Base-by-base conservation (phyloP, 2,888 invertebrate species). In the Boloria euphrosyne region DNA sequence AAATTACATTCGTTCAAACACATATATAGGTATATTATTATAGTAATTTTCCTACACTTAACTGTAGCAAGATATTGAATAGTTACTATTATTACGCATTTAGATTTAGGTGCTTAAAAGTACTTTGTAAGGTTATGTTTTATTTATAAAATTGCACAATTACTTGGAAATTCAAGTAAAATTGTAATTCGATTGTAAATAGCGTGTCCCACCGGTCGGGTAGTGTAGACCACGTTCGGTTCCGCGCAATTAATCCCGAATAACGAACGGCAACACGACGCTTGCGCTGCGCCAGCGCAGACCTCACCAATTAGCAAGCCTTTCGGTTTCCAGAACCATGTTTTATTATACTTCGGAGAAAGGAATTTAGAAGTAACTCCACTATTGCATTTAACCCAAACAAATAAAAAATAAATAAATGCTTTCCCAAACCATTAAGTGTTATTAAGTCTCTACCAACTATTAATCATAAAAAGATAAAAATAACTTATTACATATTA, bases 181-280 rank as follows among this genome's bases (percentile, higher is more conserved):
- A 62, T 57, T 63, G 65, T 71, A 69, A 66, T 68, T 58, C 50
- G 63, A 58, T 63, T 67, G 67, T 69, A 67, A 70, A 62, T 67
- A 60, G 68, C 71, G 71, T 72, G 69, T 71, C 68, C 69, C 70
- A 74, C 73, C 76, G 75, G 76, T 73, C 71, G 69, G 71, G 76
- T 76, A 85, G 87, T 91, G 92, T 88, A 88, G 89, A 87, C 83
- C 85, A 86, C 80, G 81, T 82, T 81, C 84, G 81, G 89, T 89
- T 89, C 89, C 89, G 84, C 86, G 82, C 89, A 89, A 89, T 91
- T 89, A 88, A 87, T 86, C 81, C 83, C 81, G 82, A 90, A 88
- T 89, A 90, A 89, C 85, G 89, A 89, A 89, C 83, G 79, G 88
- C 82, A 84, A 89, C 84, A 81, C 83, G 87, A 89, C 83, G 80